Conservation (phyloP, 2,888 invertebrate species). For the Cylloceria caligata region DNA sequence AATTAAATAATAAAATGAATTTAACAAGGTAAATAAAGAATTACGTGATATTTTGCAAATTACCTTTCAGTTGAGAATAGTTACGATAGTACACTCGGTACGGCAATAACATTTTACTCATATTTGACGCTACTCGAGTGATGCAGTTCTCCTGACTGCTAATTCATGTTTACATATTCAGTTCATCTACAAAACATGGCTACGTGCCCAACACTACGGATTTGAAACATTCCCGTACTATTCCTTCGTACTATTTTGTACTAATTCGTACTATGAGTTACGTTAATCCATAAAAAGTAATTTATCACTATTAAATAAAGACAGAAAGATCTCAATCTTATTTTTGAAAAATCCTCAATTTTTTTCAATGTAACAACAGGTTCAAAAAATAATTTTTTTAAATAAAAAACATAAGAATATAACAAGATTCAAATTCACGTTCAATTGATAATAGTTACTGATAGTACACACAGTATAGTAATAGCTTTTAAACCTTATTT, state of each 20-base stretch:
- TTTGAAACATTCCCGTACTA: no score
- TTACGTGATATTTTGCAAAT: conserved; percentile 7
- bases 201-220: no score
- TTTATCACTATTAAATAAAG: no score
- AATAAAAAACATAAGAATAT: background rate
- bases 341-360: background rate
- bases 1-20: background rate
- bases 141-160: no score
- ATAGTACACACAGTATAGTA: background rate
- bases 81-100: no score
- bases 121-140: no score
- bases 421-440: background rate
- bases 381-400: background rate
- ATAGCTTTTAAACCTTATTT: conserved; percentile 18
- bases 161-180: no score
- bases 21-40: conserved; percentile 2
- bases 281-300: no score
- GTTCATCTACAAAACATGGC: no score
- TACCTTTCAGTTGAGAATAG: conserved; percentile 4
- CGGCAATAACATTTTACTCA: no score
- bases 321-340: background rate
- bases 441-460: background rate
- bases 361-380: background rate
- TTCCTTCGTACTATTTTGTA: no score
- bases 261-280: no score